Base-by-base conservation (phyloP, 2,113 vertebrate genomes). In the Dasyornis broadbenti region DNA sequence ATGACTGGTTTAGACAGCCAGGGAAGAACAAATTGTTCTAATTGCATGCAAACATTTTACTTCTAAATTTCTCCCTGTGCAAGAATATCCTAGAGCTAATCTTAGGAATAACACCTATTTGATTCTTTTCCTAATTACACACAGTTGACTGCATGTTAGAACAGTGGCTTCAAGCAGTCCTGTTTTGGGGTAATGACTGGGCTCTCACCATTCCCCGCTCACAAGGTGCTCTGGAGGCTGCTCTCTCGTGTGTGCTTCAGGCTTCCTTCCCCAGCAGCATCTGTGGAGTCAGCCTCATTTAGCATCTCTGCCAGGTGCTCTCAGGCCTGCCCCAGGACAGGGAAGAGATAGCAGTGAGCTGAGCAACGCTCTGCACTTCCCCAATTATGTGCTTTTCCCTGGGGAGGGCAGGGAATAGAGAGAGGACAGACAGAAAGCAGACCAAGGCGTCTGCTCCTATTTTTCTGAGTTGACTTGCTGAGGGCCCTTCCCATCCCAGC, bases 1-100 rank as follows among this genome's bases (percentile, higher is more conserved):
- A 70, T 94, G 73, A 96, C 69, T 66, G 80, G 75, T 93, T 88
- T 94, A 96, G 97, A 91, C 82, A 95, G 82, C 81, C 71, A 90
- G 76, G 92, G 93, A 89, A 95, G 70, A 87, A 90, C 52, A 95
- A 94, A 88, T 90, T 94, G 76, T 70, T 45, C 80, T 96, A 95
- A 97, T 95, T 95, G 77, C 60, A 39, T 35, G 20, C 60, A 96
- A 76, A 71, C 15, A 42, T 92, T 95, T 92, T 79, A 33, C 44
- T 91, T 92, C 42, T 15, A n/a, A 70, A 75, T 77, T 97, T 94
- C 53, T 23, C 33, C 85, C 77, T 64, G 10, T 77, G 78, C 76
- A 96, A 73, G 85, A 84, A 63, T 82, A 88, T 72, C 65, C 79
- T 82, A 75, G 57, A 89, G 40, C 54, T 70, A 69, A 75, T 75